phyloP scores from a whole-genome alignment of 2,888 invertebrate genomes.

The Lampropteryx suffumata region DNA sequence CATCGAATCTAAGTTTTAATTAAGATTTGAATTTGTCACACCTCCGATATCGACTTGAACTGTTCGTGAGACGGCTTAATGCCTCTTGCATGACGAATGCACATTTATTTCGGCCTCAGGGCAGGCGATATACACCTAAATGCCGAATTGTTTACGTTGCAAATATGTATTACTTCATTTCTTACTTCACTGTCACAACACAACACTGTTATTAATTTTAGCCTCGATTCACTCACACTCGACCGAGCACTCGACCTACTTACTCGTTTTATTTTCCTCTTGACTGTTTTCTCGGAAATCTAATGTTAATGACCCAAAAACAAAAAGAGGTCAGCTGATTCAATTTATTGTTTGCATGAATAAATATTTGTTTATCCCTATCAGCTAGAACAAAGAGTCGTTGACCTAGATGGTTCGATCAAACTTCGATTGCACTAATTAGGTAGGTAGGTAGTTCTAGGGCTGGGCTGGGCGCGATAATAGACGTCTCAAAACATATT shows the following conservation, averaged over 20 bases:
- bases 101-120: conserved; percentile 25
- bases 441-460: too few relatives aligned
- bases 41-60: not conserved
- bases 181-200: conserved; percentile 49
- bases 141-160: conserved; percentile 30
- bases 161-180: conserved; percentile 38
- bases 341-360: conserved; percentile 32
- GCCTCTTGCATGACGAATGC: conserved; percentile 22
- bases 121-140: conserved; percentile 8
- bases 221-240: conserved; percentile 45
- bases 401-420: conserved; percentile 68
- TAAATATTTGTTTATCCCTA: conserved; percentile 43
- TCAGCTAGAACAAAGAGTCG: conserved; percentile 67
- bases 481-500: conserved; percentile 57
- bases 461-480: conserved; percentile 48
- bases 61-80: conserved; percentile 16
- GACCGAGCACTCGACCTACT: conserved; percentile 70
- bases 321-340: conserved; percentile 35
- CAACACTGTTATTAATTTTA: conserved; percentile 49
- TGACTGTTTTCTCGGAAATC: conserved; percentile 61
- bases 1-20: not conserved
- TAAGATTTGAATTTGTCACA: conserved; percentile 10
- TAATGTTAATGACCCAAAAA: conserved; percentile 74
- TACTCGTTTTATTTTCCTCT: conserved; percentile 65
- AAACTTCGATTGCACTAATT: conserved; percentile 50